These are phyloP conservation scores for Patiria miniata DNA, from an alignment of 35 echinoderm and acorn worm genomes.

Conservation along the genomic window DNA sequence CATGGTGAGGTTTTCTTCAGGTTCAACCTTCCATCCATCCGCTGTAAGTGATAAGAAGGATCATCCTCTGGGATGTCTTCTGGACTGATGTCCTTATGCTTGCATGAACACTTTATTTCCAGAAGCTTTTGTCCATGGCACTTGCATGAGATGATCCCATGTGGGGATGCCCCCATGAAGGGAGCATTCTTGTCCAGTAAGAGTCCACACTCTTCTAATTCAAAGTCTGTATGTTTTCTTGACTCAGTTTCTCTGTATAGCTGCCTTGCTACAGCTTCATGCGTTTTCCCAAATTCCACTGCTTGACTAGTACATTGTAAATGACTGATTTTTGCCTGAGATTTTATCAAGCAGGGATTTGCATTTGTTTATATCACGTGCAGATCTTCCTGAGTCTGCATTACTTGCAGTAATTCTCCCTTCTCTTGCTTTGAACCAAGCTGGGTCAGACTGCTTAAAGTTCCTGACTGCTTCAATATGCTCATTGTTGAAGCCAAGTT, in stretches of 20 bases:
- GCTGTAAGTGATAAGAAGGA: not conserved
- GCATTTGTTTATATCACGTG: no score
- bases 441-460: conserved; percentile 35
- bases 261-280: no score
- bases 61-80: not conserved
- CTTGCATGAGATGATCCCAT: conserved; percentile 32
- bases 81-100: not conserved
- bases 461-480: not conserved
- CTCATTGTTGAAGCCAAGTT: no score
- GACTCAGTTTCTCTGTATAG: no score
- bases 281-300: no score
- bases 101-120: conserved; percentile 29
- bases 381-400: conserved; percentile 6
- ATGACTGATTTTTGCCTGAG: no score
- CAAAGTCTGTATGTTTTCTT: no score
- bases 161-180: conserved; percentile 53
- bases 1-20: conserved; percentile 16
- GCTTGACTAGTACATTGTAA: no score
- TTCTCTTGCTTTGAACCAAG: conserved; percentile 42
- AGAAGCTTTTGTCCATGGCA: conserved; percentile 34
- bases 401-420: conserved; percentile 52
- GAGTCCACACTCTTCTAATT: no score
- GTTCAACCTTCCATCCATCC: not conserved
- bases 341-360: no score
- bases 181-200: not conserved